Base-by-base conservation (phyloP, 2,113 vertebrate genomes). In the Ammodramus savannarum region DNA sequence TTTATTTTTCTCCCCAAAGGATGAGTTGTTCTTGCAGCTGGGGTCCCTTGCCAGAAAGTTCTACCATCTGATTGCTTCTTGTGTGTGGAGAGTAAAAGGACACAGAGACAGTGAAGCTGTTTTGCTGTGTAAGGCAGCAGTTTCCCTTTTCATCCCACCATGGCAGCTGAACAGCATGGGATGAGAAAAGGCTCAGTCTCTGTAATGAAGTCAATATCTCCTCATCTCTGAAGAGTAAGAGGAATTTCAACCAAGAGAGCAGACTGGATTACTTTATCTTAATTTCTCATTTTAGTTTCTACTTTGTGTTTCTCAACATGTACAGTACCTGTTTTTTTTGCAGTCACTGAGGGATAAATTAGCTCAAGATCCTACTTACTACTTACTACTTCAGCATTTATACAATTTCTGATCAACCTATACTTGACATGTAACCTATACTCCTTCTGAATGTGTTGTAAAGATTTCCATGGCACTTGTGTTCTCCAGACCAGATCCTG, bases 371-470 rank as follows among this genome's bases (percentile, higher is more conserved):
- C 21, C 46, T 88, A 51, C 94, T 92, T 88, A 73, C 73, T 7
- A 34, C 39, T 85, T 17, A 41, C 44, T 72, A 11, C 84, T 93
- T 82, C 78, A 94, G 41, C 38, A 82, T 54, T 96, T 89, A 43
- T 9, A 67, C 16, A 16, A 59, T 89, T 97, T 93, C 62, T 87
- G 38, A 76, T 92, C 62, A 87, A 49, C 49, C 81, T 87, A 58
- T 82, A 82, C 44, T 94, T 85, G 55, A 82, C 66, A 58, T 85
- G 89, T 82, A 95, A 97, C 49, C 44, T 85, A 82, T 68, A 92
- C 39, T 31, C 62, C 25, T 88, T 57, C 80, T 94, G 84, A 91
- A 92, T 89, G 57, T 89, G 49, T 85, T 74, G 71, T 89, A 72
- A 87, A 89, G 57, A 76, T 79, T 96, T 95, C 41, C 58, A 66